These are phyloP conservation scores for Prionace glauca DNA, from an alignment of 2,797 vertebrate genomes.

Conservation along the genomic window DNA sequence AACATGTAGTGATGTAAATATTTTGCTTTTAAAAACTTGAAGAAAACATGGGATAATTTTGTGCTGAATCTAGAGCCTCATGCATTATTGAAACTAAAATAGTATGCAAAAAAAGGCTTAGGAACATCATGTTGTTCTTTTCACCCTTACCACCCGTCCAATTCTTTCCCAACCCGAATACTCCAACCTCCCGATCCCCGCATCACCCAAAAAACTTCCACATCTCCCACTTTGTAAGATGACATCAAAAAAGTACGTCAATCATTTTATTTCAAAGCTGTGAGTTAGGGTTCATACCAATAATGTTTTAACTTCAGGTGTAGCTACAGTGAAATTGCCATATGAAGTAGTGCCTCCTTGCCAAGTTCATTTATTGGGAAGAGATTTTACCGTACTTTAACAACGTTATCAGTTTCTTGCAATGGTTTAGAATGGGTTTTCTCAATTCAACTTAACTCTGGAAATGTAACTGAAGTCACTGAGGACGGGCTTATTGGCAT, in stretches of 20 bases:
- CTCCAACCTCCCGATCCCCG: not conserved
- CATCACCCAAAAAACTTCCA: not conserved
- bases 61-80: not conserved
- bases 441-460: not conserved
- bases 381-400: not conserved
- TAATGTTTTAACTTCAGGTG: too few relatives aligned
- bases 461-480: too few relatives aligned
- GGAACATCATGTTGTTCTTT: not conserved
- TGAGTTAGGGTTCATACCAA: not conserved
- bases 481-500: not conserved
- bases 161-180: not conserved
- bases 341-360: not conserved
- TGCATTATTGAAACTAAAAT: not conserved
- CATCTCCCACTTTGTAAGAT: not conserved
- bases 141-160: not conserved
- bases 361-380: not conserved
- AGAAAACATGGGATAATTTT: not conserved
- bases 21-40: slow-evolving; percentile 13
- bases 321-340: not conserved
- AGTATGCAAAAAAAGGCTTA: not conserved
- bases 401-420: not conserved
- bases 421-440: not conserved
- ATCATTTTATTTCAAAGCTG: not conserved
- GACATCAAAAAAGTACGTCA: not conserved
- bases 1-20: slow-evolving; percentile 11